Evolutionary conservation across 30 jellyfish, hydroid and myxozoan species (phyloP).

Genomic region (Aurelia coerulea): DNA sequence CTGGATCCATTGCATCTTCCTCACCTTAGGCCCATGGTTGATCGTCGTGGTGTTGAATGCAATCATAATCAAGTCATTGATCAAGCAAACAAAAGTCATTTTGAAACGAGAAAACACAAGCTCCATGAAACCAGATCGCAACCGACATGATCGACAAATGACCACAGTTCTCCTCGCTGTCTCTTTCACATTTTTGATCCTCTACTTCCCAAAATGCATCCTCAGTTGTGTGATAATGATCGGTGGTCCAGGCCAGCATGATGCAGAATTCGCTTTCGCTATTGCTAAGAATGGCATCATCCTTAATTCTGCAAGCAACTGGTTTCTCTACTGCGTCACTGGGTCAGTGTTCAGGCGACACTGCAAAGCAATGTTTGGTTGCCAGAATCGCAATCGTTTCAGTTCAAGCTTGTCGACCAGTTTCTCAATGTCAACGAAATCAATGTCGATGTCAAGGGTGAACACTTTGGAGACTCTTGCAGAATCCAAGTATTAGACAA

Average conservation of each 20-base stretch:
- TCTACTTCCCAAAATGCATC: constrained; percentile 83
- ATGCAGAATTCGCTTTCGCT: constrained; percentile 58
- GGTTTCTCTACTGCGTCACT: constrained; percentile 67
- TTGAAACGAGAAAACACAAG: constrained; percentile 45
- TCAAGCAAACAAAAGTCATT: constrained; percentile 53
- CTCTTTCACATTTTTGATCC: constrained; percentile 82
- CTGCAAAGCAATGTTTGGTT: constrained; percentile 40
- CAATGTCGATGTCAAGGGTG: constrained; percentile 20
- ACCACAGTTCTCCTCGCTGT: constrained; percentile 76
- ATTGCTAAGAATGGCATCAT: constrained; percentile 80
- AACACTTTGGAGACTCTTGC: constrained; percentile 38
- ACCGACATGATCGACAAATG: constrained; percentile 85
- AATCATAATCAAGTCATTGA: constrained; percentile 58
- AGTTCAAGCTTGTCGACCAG: neutral
- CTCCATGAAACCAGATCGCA: constrained; percentile 60
- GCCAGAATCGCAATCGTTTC: neutral
- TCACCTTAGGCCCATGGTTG: constrained; percentile 86
- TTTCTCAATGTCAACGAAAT: neutral
- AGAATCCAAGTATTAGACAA: constrained; percentile 42
- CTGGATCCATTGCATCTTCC: constrained; percentile 89
- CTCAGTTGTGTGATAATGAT: constrained; percentile 85
- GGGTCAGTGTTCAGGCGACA: constrained; percentile 69
- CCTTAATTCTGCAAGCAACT: constrained; percentile 78
- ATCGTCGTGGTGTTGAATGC: constrained; percentile 79
- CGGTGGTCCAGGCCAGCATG: constrained; percentile 59